Percentiles rank a stretch among this genome's conserved stretches.
Conservation (phyloP, 2,888 invertebrate genomes). For the Monopis laevigella region DNA sequence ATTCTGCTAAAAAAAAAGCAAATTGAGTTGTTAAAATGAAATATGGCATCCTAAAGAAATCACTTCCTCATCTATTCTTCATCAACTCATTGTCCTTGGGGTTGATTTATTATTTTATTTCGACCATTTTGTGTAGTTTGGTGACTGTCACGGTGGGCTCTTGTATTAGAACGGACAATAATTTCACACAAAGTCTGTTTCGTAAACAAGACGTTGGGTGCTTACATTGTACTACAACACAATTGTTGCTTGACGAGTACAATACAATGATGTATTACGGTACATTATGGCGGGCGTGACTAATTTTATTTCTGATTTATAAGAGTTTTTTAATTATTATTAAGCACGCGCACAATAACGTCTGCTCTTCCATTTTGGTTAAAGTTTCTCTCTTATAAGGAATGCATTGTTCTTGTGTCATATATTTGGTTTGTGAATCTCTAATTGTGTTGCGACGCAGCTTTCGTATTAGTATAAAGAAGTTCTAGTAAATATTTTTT, state of each 20-base stretch:
- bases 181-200: constrained; percentile 38
- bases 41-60: too few species aligned
- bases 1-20: too few species aligned
- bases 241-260: constrained; percentile 22
- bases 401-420: too few species aligned
- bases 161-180: constrained; percentile 34
- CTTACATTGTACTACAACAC: constrained; percentile 28
- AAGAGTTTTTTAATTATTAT: constrained; percentile 23
- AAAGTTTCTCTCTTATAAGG: too few species aligned
- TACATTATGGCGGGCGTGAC: constrained; percentile 34
- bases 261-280: constrained; percentile 5
- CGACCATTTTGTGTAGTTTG: not conserved
- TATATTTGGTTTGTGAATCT: too few species aligned
- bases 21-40: too few species aligned
- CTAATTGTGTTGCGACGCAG: too few species aligned
- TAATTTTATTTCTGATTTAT: constrained; percentile 37
- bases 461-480: too few species aligned
- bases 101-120: constrained; percentile 3
- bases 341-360: constrained; percentile 27
- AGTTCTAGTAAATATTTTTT: too few species aligned
- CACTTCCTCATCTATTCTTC: too few species aligned
- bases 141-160: constrained; percentile 44
- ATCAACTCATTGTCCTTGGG: not conserved
- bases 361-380: too few species aligned
- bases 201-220: constrained; percentile 52